Percentiles rank a stretch among this genome's conserved stretches.
These are phyloP conservation scores for Brachionus koreanus DNA, from an alignment of 1,140 invertebrate species.

Conservation along the genomic window DNA sequence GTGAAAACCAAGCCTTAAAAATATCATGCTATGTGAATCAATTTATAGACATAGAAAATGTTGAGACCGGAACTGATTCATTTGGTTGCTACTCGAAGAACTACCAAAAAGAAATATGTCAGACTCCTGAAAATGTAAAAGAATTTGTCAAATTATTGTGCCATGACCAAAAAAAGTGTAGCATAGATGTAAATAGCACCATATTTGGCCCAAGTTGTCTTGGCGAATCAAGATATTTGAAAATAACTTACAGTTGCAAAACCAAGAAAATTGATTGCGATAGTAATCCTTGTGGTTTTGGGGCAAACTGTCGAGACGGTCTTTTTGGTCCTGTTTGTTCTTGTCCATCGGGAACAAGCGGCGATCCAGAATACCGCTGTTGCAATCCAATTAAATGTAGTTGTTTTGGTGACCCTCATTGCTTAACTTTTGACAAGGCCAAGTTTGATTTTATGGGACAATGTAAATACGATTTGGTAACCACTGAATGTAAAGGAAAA, in stretches of 20 bases:
- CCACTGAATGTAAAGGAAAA: slow-evolving; percentile 7
- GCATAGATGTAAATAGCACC: not conserved
- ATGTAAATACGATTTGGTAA: slow-evolving; percentile 11
- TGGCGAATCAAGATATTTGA: not conserved
- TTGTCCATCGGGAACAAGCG: not conserved
- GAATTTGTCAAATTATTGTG: not conserved
- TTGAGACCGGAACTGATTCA: not conserved
- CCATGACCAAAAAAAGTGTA: not conserved
- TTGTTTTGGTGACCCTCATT: slow-evolving; percentile 7
- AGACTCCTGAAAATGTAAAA: not conserved
- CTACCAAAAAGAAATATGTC: not conserved
- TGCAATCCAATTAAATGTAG: slow-evolving; percentile 7
- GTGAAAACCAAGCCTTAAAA: not conserved
- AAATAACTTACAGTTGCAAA: not conserved
- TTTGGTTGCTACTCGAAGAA: not conserved
- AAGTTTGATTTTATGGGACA: slow-evolving; percentile 15
- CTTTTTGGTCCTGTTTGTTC: not conserved
- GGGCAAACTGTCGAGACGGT: not conserved
- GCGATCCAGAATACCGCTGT: not conserved
- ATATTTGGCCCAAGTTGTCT: not conserved
- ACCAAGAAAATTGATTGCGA: slow-evolving; percentile 6
- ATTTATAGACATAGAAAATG: not conserved
- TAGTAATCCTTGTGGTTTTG: not conserved
- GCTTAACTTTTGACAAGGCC: not conserved
- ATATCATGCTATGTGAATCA: not conserved